phyloP scores from a whole-genome alignment of 1,140 invertebrate genomes.

The Wasmannia auropunctata region DNA sequence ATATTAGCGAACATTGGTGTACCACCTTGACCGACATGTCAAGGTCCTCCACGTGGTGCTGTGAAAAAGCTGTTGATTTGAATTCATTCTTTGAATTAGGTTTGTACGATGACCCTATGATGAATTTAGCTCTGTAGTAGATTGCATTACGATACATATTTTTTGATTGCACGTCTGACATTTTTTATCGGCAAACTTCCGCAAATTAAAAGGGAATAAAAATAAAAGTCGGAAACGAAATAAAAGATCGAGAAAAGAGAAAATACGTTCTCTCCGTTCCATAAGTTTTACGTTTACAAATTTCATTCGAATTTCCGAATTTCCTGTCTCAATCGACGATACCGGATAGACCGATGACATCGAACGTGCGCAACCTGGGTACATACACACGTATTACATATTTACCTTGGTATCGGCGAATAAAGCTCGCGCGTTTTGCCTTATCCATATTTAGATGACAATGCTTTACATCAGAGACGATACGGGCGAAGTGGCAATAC shows the following conservation, averaged over 20 bases:
- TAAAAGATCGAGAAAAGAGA: background rate
- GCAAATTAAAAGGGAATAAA: background rate
- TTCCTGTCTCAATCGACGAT: background rate
- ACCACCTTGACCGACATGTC: constrained; percentile 32
- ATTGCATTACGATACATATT: too few species aligned
- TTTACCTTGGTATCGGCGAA: constrained; percentile 17
- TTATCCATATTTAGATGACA: constrained; percentile 59
- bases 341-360: background rate
- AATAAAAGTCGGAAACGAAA: background rate
- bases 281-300: background rate
- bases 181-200: background rate
- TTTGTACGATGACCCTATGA: background rate
- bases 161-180: background rate
- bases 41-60: background rate
- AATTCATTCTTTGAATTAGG: too few species aligned
- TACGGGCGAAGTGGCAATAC: constrained; percentile 12
- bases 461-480: constrained; percentile 44
- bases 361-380: background rate
- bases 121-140: background rate
- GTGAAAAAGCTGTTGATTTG: background rate
- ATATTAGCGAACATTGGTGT: constrained; percentile 49
- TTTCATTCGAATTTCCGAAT: constrained; percentile 11
- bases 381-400: constrained; percentile 9
- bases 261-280: background rate
- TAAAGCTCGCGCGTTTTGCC: background rate